Conservation (phyloP, 1,140 invertebrate genomes). For the Neoseiulus cucumeris region DNA sequence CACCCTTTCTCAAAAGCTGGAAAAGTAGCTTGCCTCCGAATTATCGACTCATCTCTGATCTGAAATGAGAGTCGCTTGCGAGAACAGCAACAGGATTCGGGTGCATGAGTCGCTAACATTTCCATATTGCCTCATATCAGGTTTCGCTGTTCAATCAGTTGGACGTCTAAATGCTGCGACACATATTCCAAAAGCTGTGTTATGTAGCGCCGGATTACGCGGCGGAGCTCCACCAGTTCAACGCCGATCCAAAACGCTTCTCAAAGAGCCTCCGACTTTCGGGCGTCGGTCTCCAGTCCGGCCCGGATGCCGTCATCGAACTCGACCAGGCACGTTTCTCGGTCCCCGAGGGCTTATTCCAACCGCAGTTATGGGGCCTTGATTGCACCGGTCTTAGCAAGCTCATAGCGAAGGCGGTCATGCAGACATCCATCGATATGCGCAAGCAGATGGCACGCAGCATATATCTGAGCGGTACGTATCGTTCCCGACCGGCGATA, state of each 20-base stretch:
- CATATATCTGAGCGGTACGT: slow-evolving; percentile 29
- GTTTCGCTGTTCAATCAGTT: slow-evolving; percentile 6
- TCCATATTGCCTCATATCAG: no score
- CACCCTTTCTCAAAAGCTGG: no score
- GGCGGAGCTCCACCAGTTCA: slow-evolving; percentile 27
- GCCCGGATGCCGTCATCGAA: neutral
- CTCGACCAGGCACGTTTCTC: slow-evolving; percentile 32
- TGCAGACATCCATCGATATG: slow-evolving; percentile 35
- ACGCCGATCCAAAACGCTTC: slow-evolving; percentile 24
- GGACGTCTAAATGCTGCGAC: slow-evolving; percentile 16
- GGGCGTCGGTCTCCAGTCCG: neutral
- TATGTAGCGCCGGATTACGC: slow-evolving; percentile 33
- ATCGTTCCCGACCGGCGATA: neutral
- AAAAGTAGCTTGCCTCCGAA: no score
- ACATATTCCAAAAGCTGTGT: slow-evolving; percentile 29
- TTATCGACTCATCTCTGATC: no score
- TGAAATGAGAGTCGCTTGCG: no score
- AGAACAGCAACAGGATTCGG: no score
- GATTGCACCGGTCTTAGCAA: slow-evolving; percentile 39
- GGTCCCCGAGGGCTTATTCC: slow-evolving; percentile 40
- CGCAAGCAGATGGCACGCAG: slow-evolving; percentile 33
- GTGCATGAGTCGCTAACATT: no score
- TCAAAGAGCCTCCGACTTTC: slow-evolving; percentile 25
- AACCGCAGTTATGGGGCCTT: slow-evolving; percentile 39
- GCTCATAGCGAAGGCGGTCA: slow-evolving; percentile 37